Base-by-base conservation (phyloP, 1,140 invertebrate species). In the Cyclina sinensis region DNA sequence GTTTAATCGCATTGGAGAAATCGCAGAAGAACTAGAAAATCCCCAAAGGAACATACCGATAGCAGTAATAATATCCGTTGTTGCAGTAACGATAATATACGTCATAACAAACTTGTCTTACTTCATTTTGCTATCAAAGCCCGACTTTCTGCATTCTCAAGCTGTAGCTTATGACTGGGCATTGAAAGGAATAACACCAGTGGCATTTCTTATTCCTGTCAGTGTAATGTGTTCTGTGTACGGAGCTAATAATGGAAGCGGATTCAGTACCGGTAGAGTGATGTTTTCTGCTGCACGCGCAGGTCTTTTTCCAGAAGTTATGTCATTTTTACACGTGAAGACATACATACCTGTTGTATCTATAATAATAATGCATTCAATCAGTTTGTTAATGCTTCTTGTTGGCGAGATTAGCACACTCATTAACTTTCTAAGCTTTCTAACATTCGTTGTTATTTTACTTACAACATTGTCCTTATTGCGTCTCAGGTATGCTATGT, bases 111-210 rank as follows among this genome's bases (percentile, higher is more conserved):
- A 96, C 80, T 87, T 96, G 18, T 94, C 95, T 35, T 96, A 96
- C 89, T 95, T 96, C 84, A 91, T 93, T 12, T 92, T 96, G 0
- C 74, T 96, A 21, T 91, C 95, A 43, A 93, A 94, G 27, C 81
- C 91, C 12, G 95, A 96, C 70, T 93, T 96, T 76, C 92, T 95
- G 57, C 81, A 85, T n/a, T 95, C 94, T 0, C 91, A 93, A 80
- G 95, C 96, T 35, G 95, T 96, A 11, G 96, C 96, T 21, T 98
- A 99, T 93, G 97, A 76, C 46, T 86, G 84, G 84, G 68, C 70
- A 4, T 39, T 86, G 30, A 78, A 86, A 18, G 43, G 16, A 32
- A 39, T 86, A 16, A 32, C 18, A 16, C n/a, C 48, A 14, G 84
- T 37, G 5, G 84, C 68, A 5, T 46, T 74, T n/a, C n/a, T 78